phyloP scores from a whole-genome alignment of 2,888 invertebrate genomes.

The Taphrorychus bicolor region DNA sequence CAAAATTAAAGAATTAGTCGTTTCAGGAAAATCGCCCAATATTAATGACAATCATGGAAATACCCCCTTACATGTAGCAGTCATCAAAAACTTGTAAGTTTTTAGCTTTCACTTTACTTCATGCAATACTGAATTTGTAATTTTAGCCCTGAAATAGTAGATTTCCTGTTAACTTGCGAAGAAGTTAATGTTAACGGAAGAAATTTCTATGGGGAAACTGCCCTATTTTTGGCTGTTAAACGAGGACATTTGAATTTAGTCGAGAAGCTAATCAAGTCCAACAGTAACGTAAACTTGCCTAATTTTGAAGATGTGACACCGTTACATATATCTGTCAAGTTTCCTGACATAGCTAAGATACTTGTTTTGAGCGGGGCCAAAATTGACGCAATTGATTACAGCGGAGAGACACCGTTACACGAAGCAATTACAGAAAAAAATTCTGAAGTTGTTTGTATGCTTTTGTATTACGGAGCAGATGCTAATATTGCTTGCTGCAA shows the following conservation, averaged over 20 bases:
- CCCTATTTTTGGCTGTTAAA: slow-evolving; percentile 45
- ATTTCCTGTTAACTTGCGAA: slow-evolving; percentile 43
- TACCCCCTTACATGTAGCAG: slow-evolving; percentile 49
- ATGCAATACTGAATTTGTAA: background rate
- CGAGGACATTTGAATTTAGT: slow-evolving; percentile 35
- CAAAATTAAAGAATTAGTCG: slow-evolving; percentile 42
- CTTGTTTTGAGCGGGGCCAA: slow-evolving; percentile 49
- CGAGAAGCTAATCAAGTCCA: slow-evolving; percentile 44
- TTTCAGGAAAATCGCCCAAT: slow-evolving; percentile 44
- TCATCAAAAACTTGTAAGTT: slow-evolving; percentile 45
- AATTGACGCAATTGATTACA: slow-evolving; percentile 45
- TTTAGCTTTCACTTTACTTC: background rate
- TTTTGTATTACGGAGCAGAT: slow-evolving; percentile 51
- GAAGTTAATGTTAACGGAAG: slow-evolving; percentile 45
- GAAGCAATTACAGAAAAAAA: slow-evolving; percentile 42
- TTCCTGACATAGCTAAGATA: slow-evolving; percentile 42
- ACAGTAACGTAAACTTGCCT: slow-evolving; percentile 47
- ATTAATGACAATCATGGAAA: slow-evolving; percentile 49
- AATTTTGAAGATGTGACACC: slow-evolving; percentile 45
- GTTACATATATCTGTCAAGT: slow-evolving; percentile 47
- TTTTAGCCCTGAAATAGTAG: slow-evolving; percentile 46
- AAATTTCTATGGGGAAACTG: slow-evolving; percentile 48
- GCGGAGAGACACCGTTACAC: slow-evolving; percentile 48
- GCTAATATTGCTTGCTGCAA: slow-evolving; percentile 41
- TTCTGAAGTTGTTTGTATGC: slow-evolving; percentile 48